phyloP scores from a whole-genome alignment of 2,113 vertebrate species.

The Onychorhynchus coronatus region DNA sequence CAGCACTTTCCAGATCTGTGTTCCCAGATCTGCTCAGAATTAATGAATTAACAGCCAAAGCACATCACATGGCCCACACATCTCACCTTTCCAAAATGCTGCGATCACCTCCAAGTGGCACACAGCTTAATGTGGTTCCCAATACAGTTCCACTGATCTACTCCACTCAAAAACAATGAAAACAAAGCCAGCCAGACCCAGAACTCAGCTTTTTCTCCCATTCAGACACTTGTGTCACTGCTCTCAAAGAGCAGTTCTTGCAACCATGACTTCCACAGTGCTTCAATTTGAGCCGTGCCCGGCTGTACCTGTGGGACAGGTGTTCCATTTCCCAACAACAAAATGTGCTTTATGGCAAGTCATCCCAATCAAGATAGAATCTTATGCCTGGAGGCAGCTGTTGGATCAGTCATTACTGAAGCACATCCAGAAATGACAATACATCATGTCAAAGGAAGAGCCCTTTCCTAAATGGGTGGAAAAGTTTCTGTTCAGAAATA shows the following conservation, averaged over 20 bases:
- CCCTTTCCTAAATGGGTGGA: background rate
- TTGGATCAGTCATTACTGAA: background rate
- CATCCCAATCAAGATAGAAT: background rate
- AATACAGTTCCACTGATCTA: background rate
- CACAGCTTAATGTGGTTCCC: background rate
- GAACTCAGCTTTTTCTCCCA: background rate
- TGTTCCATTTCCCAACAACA: background rate
- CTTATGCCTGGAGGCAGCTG: background rate
- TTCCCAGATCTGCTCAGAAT: background rate
- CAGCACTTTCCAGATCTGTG: too few species aligned
- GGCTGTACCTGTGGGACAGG: background rate
- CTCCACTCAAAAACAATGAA: background rate
- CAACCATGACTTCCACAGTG: background rate
- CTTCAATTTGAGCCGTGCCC: background rate
- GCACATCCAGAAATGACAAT: background rate
- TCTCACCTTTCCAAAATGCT: background rate
- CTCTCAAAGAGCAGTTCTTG: background rate
- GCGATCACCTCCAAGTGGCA: background rate
- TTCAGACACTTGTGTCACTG: background rate
- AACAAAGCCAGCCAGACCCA: background rate
- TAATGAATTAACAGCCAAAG: background rate
- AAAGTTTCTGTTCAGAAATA: background rate
- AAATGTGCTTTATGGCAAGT: background rate
- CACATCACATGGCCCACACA: background rate
- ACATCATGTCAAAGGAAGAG: background rate